phyloP scores from a whole-genome alignment of 1,140 invertebrate genomes.

The Drosophila nikananu region DNA sequence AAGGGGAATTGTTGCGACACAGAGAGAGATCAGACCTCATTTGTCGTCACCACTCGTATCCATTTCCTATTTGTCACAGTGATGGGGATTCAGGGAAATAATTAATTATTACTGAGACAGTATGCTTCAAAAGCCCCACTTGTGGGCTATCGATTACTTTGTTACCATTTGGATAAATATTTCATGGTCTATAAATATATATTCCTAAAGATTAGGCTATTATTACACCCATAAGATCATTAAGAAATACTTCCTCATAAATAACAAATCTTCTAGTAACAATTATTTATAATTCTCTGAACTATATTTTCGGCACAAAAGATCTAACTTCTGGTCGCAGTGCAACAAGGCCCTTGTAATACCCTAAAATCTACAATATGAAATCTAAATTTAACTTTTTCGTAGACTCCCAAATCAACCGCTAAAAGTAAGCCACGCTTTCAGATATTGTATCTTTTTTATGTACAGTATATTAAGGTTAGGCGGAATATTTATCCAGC shows the following conservation, averaged over 20 bases:
- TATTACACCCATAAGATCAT: too few relatives aligned
- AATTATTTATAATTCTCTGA: not conserved
- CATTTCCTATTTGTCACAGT: conserved; percentile 2
- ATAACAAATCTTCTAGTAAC: not conserved
- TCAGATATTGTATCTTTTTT: conserved; percentile 50
- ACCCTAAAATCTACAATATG: not conserved
- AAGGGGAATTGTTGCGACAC: conserved; percentile 5
- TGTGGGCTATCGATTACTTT: not conserved
- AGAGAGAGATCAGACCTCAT: conserved; percentile 2
- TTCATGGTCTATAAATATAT: not conserved
- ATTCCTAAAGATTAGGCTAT: too few relatives aligned
- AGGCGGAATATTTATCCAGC: conserved; percentile 42
- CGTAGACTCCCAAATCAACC: not conserved
- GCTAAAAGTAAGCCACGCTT: not conserved
- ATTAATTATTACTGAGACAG: not conserved
- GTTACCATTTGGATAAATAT: not conserved
- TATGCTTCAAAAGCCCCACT: not conserved
- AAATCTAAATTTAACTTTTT: not conserved
- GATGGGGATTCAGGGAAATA: not conserved
- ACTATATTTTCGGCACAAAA: too few relatives aligned
- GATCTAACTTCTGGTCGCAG: too few relatives aligned
- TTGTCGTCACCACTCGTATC: conserved; percentile 11
- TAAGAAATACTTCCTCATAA: not conserved
- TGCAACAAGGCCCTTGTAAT: too few relatives aligned
- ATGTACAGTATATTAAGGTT: conserved; percentile 31